Conservation (phyloP, 2,113 vertebrate genomes). For the Toxotes chatareus region DNA sequence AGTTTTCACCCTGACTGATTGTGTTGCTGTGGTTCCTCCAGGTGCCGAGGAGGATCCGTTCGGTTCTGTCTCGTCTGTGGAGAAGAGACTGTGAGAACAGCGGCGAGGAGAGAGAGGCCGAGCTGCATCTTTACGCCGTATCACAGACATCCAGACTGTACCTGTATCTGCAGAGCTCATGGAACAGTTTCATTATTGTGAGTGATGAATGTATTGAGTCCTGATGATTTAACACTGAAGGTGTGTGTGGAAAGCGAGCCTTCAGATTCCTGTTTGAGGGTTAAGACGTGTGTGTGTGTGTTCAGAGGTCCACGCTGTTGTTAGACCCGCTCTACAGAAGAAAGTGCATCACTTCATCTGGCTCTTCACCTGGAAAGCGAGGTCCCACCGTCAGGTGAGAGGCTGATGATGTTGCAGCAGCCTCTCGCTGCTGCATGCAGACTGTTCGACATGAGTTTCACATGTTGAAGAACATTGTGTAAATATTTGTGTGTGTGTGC, state of each 20-base stretch:
- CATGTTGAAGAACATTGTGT: too few species aligned
- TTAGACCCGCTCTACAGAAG: constrained; percentile 77
- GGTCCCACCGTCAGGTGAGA: constrained; percentile 68
- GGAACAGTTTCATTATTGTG: constrained; percentile 85
- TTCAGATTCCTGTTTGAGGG: too few species aligned
- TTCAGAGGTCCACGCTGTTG: constrained; percentile 80
- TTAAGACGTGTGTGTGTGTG: constrained; percentile 18
- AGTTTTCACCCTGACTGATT: too few species aligned
- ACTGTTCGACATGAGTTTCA: too few species aligned
- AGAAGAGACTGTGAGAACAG: constrained; percentile 5
- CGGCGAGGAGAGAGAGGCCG: constrained; percentile 58
- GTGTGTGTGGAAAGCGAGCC: constrained; percentile 2
- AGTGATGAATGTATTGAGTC: constrained; percentile 17
- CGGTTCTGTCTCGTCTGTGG: constrained; percentile 57
- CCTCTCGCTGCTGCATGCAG: too few species aligned
- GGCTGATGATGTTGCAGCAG: too few species aligned
- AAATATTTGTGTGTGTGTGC: not conserved
- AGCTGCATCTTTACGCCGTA: constrained; percentile 83
- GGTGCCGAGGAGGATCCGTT: constrained; percentile 38
- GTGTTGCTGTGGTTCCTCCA: not conserved
- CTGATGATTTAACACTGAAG: too few species aligned
- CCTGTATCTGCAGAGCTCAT: constrained; percentile 80
- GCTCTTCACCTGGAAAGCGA: constrained; percentile 33
- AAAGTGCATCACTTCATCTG: constrained; percentile 40
- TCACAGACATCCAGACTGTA: constrained; percentile 78